Percentiles rank a stretch among this genome's conserved stretches.
Evolutionary conservation across 2,888 invertebrate genomes (phyloP).

Genomic region (Oligia latruncula): DNA sequence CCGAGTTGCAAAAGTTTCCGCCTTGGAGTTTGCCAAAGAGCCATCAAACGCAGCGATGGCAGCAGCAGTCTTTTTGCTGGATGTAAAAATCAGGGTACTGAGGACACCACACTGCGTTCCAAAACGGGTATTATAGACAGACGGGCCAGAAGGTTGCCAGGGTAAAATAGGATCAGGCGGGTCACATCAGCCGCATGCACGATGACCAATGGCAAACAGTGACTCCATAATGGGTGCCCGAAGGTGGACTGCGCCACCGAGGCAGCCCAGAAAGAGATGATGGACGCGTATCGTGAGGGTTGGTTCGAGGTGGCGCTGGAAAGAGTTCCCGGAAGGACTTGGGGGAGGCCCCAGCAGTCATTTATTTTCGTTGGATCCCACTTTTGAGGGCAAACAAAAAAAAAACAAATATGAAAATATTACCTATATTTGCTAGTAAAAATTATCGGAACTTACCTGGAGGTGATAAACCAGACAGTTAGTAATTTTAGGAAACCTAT

Average conservation of each 20-base stretch:
- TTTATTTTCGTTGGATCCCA: no score
- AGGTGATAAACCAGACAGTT: background rate
- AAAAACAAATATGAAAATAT: background rate
- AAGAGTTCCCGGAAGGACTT: background rate
- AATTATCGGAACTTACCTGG: background rate
- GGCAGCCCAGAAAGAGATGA: background rate
- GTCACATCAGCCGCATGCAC: background rate
- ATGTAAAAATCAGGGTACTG: background rate
- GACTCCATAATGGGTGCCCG: background rate
- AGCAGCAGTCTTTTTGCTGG: background rate
- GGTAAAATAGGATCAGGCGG: background rate
- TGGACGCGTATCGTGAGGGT: background rate
- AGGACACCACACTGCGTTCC: background rate
- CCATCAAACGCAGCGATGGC: background rate
- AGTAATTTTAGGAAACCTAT: background rate
- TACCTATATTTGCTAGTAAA: background rate
- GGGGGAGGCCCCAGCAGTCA: no score
- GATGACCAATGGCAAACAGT: background rate
- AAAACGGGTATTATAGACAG: background rate
- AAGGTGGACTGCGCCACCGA: background rate
- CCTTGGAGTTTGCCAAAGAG: background rate
- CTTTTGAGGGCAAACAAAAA: background rate
- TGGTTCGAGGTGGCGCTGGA: background rate
- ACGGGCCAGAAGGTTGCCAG: background rate
- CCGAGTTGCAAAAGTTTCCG: background rate